Percentiles rank a stretch among this genome's conserved stretches.
phyloP scores from a whole-genome alignment of 1,140 invertebrate species.

The Papilio aristodemus region DNA sequence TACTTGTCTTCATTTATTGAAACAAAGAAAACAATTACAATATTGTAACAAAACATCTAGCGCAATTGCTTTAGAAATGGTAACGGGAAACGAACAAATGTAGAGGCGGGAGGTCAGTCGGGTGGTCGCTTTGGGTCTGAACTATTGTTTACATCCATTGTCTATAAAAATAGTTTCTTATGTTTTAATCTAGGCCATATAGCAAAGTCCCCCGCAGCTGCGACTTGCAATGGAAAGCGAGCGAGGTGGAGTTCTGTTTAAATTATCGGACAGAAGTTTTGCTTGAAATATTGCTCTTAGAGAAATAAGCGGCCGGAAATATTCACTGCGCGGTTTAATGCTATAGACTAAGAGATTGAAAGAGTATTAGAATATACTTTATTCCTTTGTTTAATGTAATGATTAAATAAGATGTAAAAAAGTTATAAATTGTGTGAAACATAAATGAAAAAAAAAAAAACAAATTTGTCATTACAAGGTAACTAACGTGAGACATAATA shows the following conservation, averaged over 20 bases:
- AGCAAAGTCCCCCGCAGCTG: constrained; percentile 33
- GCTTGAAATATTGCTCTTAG: constrained; percentile 34
- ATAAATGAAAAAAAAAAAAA: too few species aligned
- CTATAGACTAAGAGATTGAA: constrained; percentile 17
- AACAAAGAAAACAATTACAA: constrained; percentile 13
- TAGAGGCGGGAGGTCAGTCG: constrained; percentile 18
- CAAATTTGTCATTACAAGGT: too few species aligned
- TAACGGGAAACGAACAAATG: constrained; percentile 28
- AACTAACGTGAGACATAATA: too few species aligned
- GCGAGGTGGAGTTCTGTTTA: constrained; percentile 34
- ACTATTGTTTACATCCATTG: constrained; percentile 32
- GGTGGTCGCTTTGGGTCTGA: constrained; percentile 17
- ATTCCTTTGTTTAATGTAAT: not conserved
- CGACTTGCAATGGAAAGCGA: constrained; percentile 29
- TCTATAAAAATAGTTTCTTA: constrained; percentile 35
- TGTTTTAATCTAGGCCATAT: constrained; percentile 34
- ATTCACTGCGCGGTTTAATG: constrained; percentile 16
- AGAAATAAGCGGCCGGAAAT: constrained; percentile 29
- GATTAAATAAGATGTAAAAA: not conserved
- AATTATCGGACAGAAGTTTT: constrained; percentile 35
- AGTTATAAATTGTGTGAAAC: too few species aligned
- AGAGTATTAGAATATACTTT: constrained; percentile 22
- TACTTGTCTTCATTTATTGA: not conserved
- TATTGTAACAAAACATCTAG: constrained; percentile 26
- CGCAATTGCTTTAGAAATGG: constrained; percentile 26